Base-by-base conservation (phyloP, 2,888 invertebrate species). In the Colostygia pectinataria region DNA sequence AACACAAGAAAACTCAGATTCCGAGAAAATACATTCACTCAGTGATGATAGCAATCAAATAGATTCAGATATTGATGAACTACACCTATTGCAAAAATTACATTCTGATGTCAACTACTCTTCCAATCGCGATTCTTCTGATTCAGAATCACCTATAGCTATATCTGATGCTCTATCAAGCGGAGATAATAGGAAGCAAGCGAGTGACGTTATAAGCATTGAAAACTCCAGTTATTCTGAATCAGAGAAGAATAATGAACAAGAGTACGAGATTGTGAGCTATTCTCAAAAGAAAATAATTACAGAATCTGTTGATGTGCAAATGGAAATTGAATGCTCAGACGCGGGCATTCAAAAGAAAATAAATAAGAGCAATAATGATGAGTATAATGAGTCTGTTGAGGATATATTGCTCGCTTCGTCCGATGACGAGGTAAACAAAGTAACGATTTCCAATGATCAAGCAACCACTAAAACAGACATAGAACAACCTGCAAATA, bases 171-270 rank as follows among this genome's bases (percentile, higher is more conserved):
- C 80, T 3, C 53, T 76, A 10, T 79, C 81, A 9, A 72, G 71
- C 39, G 71, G 69, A 51, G 77, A 77, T 10, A 65, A 57, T 44
- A 67, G 60, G 49, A 70, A 61, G 34, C 63, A 57, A 18, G 28
- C 40, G 0, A 65, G 66, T 59, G 81, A 81, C 53, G 75, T 88
- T 9, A 85, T 89, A 13, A 89, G 89, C 55, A 86, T 88, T 57
- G 89, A 87, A 74, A 81, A 89, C 62, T 89, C 89, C 2, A 88
- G 83, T 67, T 83, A 77, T 53, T 87, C 88, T 9, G 88, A 86
- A 65, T 72, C 75, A 4, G 86, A 87, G 57, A 52, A 61, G 36
- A 66, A 66, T 55, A 54, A 59, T 43, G 47, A 50, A 59, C 61
- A 32, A 27, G 40, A 37, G 52, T 52, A 34, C 38, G 52, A 52